Percentiles rank a stretch among this genome's conserved stretches.
Conservation (phyloP, 2,888 invertebrate genomes). For the Phasia obesa region DNA sequence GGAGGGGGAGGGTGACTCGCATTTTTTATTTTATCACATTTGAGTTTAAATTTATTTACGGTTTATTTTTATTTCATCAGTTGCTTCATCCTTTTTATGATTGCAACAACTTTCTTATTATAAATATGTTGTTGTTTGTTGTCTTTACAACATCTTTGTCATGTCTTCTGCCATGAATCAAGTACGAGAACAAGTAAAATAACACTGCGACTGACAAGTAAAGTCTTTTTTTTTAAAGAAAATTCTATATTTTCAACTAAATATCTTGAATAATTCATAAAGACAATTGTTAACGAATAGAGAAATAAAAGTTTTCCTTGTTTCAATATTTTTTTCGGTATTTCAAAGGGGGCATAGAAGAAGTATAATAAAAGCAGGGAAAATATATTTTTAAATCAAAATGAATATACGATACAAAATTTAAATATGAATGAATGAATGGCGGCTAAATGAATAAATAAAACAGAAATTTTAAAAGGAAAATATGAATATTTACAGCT, state of each 20-base stretch:
- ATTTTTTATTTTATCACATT: too few species aligned
- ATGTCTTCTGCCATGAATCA: constrained; percentile 4
- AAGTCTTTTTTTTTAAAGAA: background rate
- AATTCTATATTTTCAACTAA: constrained; percentile 5
- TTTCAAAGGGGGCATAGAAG: background rate
- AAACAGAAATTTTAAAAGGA: background rate
- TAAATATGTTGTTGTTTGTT: background rate
- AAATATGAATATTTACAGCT: too few species aligned
- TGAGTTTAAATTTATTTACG: too few species aligned
- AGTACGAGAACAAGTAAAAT: constrained; percentile 2
- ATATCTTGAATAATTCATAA: constrained; percentile 46
- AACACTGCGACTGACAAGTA: background rate
- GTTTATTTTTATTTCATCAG: too few species aligned
- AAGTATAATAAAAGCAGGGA: background rate
- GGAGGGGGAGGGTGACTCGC: too few species aligned
- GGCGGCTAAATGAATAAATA: background rate
- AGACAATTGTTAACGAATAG: constrained; percentile 37
- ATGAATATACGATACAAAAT: background rate
- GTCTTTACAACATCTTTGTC: background rate
- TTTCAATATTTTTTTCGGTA: background rate
- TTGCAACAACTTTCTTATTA: background rate
- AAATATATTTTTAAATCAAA: constrained; percentile 5
- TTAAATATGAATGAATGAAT: constrained; percentile 3
- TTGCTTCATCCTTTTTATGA: too few species aligned
- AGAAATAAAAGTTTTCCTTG: background rate